A percentile compares a stretch with the other conserved stretches of the same genome.
Conservation (phyloP, 2,888 invertebrate species). For the Campaea margaritaria region DNA sequence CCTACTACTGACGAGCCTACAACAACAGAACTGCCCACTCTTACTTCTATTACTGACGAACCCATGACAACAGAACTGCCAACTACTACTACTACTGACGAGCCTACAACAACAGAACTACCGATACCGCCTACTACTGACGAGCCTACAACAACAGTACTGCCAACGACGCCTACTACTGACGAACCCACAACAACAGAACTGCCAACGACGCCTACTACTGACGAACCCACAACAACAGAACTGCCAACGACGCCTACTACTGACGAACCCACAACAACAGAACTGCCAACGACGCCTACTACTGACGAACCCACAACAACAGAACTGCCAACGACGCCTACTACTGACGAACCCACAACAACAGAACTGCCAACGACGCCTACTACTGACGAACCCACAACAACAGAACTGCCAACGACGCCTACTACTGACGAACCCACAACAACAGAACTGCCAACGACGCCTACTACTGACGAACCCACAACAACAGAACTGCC, state of each 20-base stretch:
- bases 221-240: neutral
- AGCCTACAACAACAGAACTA: neutral
- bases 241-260: neutral
- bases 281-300: neutral
- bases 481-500: neutral
- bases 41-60: neutral
- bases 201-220: neutral
- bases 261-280: neutral
- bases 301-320: slow-evolving; percentile 4
- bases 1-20: slow-evolving; percentile 13
- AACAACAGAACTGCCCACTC: neutral
- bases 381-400: slow-evolving; percentile 3
- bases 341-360: slow-evolving; percentile 2
- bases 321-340: neutral
- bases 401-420: slow-evolving; percentile 4
- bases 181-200: slow-evolving; percentile 5
- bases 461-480: neutral
- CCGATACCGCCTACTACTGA: neutral
- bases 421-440: slow-evolving; percentile 8
- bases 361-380: neutral
- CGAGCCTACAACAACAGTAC: slow-evolving; percentile 7
- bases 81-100: neutral
- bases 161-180: slow-evolving; percentile 3
- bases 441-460: neutral
- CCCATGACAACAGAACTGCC: slow-evolving; percentile 6